These are phyloP conservation scores for Avahi laniger DNA, from an alignment of 2,797 vertebrate species.

Conservation along the genomic window DNA sequence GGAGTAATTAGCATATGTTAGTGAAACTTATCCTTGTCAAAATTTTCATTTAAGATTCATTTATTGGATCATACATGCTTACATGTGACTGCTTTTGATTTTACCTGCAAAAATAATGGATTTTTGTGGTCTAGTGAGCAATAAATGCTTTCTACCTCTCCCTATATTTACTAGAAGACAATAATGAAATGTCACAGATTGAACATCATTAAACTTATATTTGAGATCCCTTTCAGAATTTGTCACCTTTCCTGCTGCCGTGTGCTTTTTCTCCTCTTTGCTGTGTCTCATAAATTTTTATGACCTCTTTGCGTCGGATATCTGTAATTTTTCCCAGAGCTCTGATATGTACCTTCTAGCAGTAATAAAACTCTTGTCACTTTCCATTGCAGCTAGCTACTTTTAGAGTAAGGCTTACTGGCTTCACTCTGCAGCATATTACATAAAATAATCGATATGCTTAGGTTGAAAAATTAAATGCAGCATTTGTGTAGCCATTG, in stretches of 20 bases:
- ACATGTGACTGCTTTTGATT: conserved; percentile 52
- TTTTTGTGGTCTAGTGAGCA: background rate
- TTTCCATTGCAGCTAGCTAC: conserved; percentile 75
- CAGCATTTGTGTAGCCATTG: conserved; percentile 76
- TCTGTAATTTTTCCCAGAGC: conserved; percentile 74
- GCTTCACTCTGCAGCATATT: conserved; percentile 66
- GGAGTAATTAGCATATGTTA: background rate
- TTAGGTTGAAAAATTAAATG: conserved; percentile 79
- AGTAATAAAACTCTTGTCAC: conserved; percentile 83
- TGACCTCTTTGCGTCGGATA: conserved; percentile 73
- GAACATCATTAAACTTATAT: conserved; percentile 71
- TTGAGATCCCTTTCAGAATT: conserved; percentile 71
- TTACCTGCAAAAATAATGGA: conserved; percentile 50
- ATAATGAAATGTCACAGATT: conserved; percentile 73
- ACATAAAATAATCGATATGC: conserved; percentile 84
- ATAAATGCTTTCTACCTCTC: conserved; percentile 56
- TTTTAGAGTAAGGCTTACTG: conserved; percentile 74
- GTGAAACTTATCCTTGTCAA: background rate
- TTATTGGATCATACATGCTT: conserved; percentile 12
- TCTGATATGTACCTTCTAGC: conserved; percentile 68
- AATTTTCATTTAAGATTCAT: background rate
- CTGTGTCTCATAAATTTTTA: conserved; percentile 80
- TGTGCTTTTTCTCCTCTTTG: conserved; percentile 66
- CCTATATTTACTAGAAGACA: conserved; percentile 43
- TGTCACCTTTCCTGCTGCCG: conserved; percentile 68